Conservation (phyloP, 1,140 invertebrate species). For the Penaeus indicus region DNA sequence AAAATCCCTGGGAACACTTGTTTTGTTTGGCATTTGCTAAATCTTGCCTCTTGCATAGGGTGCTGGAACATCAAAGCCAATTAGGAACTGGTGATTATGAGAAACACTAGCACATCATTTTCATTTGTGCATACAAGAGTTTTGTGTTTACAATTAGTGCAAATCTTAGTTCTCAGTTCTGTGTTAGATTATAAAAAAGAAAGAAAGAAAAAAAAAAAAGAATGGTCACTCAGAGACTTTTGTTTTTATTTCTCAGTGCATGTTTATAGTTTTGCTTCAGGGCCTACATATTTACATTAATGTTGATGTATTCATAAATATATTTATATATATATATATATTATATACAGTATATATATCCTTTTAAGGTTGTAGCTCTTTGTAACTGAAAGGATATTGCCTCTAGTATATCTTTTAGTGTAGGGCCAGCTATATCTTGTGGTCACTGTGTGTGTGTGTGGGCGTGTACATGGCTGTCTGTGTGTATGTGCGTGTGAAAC, state of each 20-base stretch:
- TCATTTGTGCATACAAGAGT: constrained; percentile 7
- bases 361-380: no score
- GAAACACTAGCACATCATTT: neutral
- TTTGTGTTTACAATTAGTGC: constrained; percentile 22
- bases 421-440: constrained; percentile 29
- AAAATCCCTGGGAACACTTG: constrained; percentile 8
- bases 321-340: constrained; percentile 31
- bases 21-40: constrained; percentile 4
- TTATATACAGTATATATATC: neutral
- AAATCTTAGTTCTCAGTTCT: constrained; percentile 24
- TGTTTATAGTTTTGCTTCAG: constrained; percentile 28
- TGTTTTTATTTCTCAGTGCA: neutral
- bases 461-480: constrained; percentile 15
- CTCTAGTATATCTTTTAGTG: constrained; percentile 6
- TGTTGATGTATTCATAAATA: constrained; percentile 30
- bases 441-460: constrained; percentile 14
- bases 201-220: neutral
- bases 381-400: constrained; percentile 1
- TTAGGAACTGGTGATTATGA: constrained; percentile 21
- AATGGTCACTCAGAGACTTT: no score
- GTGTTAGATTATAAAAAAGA: constrained; percentile 11
- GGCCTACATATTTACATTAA: constrained; percentile 23
- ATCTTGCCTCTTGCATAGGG: constrained; percentile 20
- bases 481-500: constrained; percentile 31
- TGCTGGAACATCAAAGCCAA: constrained; percentile 8